Evolutionary conservation across 2,113 vertebrate species (phyloP), one percentile per base, ranked within the genome.

Genomic region (Neomonachus schauinslandi): DNA sequence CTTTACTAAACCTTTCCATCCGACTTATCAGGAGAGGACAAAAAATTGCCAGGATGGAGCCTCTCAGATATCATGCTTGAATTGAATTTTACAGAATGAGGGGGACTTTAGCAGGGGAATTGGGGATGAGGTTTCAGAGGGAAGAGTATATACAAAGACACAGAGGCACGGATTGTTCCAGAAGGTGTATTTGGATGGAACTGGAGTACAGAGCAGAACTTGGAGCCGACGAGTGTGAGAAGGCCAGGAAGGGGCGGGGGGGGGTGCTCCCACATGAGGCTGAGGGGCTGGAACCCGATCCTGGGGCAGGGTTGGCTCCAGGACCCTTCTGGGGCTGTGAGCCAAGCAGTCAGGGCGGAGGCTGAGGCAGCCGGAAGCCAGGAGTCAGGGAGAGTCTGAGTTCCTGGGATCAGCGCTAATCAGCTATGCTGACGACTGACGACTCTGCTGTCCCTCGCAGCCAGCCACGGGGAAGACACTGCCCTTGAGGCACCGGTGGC

Each of bases 131-230:
- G 18, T 7, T 76, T 53, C 31, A 11, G 49, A 80, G 69, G 13
- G 11, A 77, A 55, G 0, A 1, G 72, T 1, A 46, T 0, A 61
- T 15, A 76, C 74, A 57, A 33, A 89, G 63, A 67, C 76, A 87
- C 5, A 3, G 49, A 63, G 13, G 26, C 77, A 16, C 0, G 0
- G 12, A 13, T 55, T 65, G 28, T 92, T 86, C 95, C 71, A 76
- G 51, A 51, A 65, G 12, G 42, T 96, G 15, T 96, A 97, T 94
- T 96, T 89, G 55, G 83, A 16, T n/a, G 87, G 86, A 81, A 55
- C 91, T 7, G 21, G 87, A 84, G 3, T 21, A 57, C 3, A 63
- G 39, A 61, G 74, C 18, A 94, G 76, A 39, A 6, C 39, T 42
- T 0, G 31, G 55, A 74, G n/a, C 46, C 33, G 4, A 1, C 33